Base-by-base conservation (phyloP, 2,113 vertebrate species). In the Perca flavescens region DNA sequence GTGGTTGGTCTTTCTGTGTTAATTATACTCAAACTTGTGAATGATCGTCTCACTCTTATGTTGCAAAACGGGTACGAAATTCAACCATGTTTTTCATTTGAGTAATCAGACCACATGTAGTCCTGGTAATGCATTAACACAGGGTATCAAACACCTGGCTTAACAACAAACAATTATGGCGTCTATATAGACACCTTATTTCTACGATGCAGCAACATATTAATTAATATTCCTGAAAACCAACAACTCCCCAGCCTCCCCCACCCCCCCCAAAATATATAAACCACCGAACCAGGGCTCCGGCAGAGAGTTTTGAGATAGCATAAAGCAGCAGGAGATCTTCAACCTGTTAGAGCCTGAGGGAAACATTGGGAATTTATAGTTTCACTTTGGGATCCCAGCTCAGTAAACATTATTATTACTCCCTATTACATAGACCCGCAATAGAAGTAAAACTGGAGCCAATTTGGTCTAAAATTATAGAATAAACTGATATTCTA, bases 1-100 rank as follows among this genome's bases (percentile, higher is more conserved):
- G 74, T 78, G 85, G 71, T 47, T 61, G 66, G 72, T 50, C 66
- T 61, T 54, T 54, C 11, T 21, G 2, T 74, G 53, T 47, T 82
- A 72, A 86, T 86, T 85, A 79, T 36, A 68, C 53, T 73, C 79
- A 4, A 82, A 89, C 10, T 60, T 68, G 49, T 56, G 73, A 85
- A 64, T 15, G 21, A 81, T 74, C 28, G 2, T 25, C n/a, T 56
- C 25, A 6, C 3, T 21, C 21, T 62, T 5, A 54, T 6, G 50
- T 16, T 34, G 25, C 25, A 61, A 13, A 53, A 31, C 5, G 3
- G 8, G 15, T 3, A 7, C 11, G 2, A 31, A 34, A 31, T 52
- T 12, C 17, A 47, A 22, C 22, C 22, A 46, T 28, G 22, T 49
- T 56, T 47, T 62, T 5, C 14, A 3, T 22, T 11, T 34, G 25